Base-by-base conservation (phyloP, 2,797 vertebrate genomes). In the Chrosomus eos region DNA sequence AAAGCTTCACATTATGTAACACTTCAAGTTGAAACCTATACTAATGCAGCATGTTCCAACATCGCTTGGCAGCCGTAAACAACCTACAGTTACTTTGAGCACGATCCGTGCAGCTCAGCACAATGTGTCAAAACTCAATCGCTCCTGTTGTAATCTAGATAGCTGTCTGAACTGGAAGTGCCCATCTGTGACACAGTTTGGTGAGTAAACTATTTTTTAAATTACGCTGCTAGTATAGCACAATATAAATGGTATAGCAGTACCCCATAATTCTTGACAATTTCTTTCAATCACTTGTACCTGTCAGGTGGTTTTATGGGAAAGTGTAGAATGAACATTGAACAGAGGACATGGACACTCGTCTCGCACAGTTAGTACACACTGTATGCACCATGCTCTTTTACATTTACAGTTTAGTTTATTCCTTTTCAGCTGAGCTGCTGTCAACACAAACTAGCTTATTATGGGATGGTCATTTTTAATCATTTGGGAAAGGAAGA, bases 381-480 rank as follows among this genome's bases (percentile, higher is more conserved):
- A 62, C 51, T 55, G 21, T 23, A n/a, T 43, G 16, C 8, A 18
- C 18, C 48, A 53, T 70, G 66, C 31, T 58, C n/a, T 70, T 60
- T 58, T 14, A 43, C 53, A 58, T 40, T 71, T 58, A 58, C 40
- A 58, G 67, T 58, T 23, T 4, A 72, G 36, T 58, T 60, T 23
- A 68, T 55, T 81, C 14, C 0, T 71, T 71, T 43, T 28, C 10
- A 58, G 51, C 26, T 60, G 55, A 16, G 51, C 80, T 21, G 48
- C n/a, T 58, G 67, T 81, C 48, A 71, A 81, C 11, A 8, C 26
- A 62, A 62, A 72, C 80, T 43, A 60, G 68, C 70, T 48, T 31
- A 58, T 62, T 19, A 71, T 60, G 58, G 53, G 80, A 82, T 7
- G 38, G 68, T 72, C 53, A 45, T 82, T 72, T 82, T 28, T 60